Base-by-base conservation (phyloP, 2,797 vertebrate genomes). In the Mastacembelus armatus region DNA sequence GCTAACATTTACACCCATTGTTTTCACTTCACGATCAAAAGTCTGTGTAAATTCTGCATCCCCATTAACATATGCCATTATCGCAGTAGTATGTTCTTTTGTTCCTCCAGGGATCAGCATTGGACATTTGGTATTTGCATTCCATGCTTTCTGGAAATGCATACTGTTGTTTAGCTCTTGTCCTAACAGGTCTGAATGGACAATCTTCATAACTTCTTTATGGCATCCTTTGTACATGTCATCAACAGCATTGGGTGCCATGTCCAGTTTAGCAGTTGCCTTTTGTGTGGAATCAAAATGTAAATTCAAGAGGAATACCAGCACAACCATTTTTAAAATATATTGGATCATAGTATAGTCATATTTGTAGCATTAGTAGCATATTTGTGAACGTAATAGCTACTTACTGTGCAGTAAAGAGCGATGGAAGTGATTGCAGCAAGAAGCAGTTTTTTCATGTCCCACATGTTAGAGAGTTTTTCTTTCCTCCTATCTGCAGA, bases 21-120 rank as follows among this genome's bases (percentile, higher is more conserved):
- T 79, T 44, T 79, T 7, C 10, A 92, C 78, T 1, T 19, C 72
- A 0, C 19, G 0, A 24, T 83, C 69, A 0, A 92, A 80, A 0
- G 0, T 2, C 0, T 35, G 0, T 9, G 0, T 2, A 19, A 81
- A 83, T 0, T 0, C 0, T 0, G 0, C 0, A 0, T 5, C 4
- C 0, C 0, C 58, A 0, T 40, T 2, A 12, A 0, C 2, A 6
- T 58, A 78, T n/a, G 22, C 1, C 2, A 3, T 7, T 19, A 92
- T 75, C 5, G 91, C 90, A 32, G 10, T 0, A 0, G 30, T 70
- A 1, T 91, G 86, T 5, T 88, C 75, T 14, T 42, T 51, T 2
- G 0, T 2, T 39, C 56, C 75, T 18, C 64, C 69, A 1, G 76
- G 58, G 12, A 85, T 78, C 52, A 3, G 0, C 0, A 27, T n/a